Base-by-base conservation (phyloP, 2,888 invertebrate genomes). In the Penaeus monodon region DNA sequence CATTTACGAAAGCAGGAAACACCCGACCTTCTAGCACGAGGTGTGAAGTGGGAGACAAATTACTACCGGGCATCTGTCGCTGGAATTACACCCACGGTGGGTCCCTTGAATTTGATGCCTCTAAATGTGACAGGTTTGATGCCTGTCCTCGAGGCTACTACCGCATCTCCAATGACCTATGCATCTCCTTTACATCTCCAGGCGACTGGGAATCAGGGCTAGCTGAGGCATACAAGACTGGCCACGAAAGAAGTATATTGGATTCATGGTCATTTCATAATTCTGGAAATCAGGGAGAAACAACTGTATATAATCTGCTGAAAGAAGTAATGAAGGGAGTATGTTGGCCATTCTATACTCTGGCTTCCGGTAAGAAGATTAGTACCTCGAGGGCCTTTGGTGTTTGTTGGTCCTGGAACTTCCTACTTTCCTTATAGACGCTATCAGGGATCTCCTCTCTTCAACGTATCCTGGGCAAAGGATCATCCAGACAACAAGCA, bases 41-140 rank as follows among this genome's bases (percentile, higher is more conserved):
- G 27, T 89, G 89, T 73, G 80, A 81, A 64, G 66, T 63, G 24
- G 57, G 70, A 17, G 81, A 81, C 27, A 64, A 49, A 33, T 49
- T 85, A 44, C 29, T 76, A 44, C 44, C 74, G 24, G 85, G 86
- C 10, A 64, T 27, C 29, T 89, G 89, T 68, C 68, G 44, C 24
- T 86, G 86, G 81, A 87, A 89, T 66, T 87, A 87, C 44, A 89
- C 86, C 17, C 73, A 86, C 49, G 88, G 88, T 27, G 88, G 84
- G 44, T 49, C 63, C 14, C 10, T 85, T 10, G 73, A 65, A 17
- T 86, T 84, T 70, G 79, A 74, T 0, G 38, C 80, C 33, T 57
- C 27, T 22, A 49, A 74, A 7, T 89, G 89, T 57, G 29, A 66
- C 22, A 74, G 84, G 14, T 86, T 89, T 49, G 89, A 89, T 12